phyloP scores from a whole-genome alignment of 2,113 vertebrate genomes.

The pig (Sus scrofa) region T2T-Sscrofa CM000812.6:115996501-115997000 shows the following conservation, averaged over 20 bases:
- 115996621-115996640: too few species aligned
- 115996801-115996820: background rate
- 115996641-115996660: too few species aligned
- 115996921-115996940: background rate
- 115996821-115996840: background rate
- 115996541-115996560: too few species aligned
- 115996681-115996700: too few species aligned
- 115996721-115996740: too few species aligned
- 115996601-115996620: too few species aligned
- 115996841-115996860: slow-evolving; percentile 16
- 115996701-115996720: too few species aligned
- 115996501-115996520: too few species aligned
- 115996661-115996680: too few species aligned
- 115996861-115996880: background rate
- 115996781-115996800: background rate
- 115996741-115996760: background rate
- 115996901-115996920: background rate
- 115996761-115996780: background rate
- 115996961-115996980: background rate
- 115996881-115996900: background rate
- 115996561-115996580: too few species aligned
- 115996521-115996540: too few species aligned
- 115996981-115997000: background rate
- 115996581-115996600: too few species aligned
- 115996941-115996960: background rate